phyloP scores from a whole-genome alignment of 2,797 vertebrate species.

The Cyclura pinguis region DNA sequence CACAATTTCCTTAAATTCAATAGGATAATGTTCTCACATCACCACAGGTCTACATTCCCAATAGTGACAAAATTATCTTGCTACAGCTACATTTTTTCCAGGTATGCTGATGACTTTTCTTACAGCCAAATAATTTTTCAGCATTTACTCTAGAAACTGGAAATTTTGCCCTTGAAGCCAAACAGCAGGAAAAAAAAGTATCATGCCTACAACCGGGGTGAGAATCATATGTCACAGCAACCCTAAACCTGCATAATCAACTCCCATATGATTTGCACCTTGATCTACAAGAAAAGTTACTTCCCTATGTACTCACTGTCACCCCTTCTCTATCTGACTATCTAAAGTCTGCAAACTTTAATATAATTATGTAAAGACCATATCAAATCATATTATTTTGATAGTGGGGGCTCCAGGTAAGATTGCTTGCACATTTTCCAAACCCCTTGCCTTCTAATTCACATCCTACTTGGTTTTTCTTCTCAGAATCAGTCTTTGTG shows the following conservation, averaged over 20 bases:
- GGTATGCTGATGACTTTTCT: not conserved
- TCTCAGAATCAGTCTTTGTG: not conserved
- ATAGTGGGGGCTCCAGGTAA: not conserved
- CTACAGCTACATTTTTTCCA: not conserved
- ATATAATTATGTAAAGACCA: not conserved
- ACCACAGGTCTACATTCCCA: not conserved
- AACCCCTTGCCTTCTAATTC: not conserved
- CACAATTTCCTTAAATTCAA: not conserved
- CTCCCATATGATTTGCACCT: too few relatives aligned
- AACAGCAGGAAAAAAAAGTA: not conserved
- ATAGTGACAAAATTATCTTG: not conserved
- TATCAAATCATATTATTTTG: not conserved
- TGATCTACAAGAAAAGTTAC: not conserved
- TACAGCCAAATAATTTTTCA: not conserved
- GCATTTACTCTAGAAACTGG: not conserved
- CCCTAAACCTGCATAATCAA: too few relatives aligned
- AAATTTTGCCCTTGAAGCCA: not conserved
- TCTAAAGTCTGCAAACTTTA: not conserved
- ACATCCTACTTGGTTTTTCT: not conserved
- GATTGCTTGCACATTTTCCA: not conserved
- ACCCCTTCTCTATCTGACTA: not conserved
- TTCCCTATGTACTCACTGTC: not conserved
- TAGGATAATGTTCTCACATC: not conserved
- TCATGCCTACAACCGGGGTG: not conserved
- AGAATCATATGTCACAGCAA: too few relatives aligned